Base-by-base conservation (phyloP, 2,888 invertebrate species). In the Drosophila tripunctata region DNA sequence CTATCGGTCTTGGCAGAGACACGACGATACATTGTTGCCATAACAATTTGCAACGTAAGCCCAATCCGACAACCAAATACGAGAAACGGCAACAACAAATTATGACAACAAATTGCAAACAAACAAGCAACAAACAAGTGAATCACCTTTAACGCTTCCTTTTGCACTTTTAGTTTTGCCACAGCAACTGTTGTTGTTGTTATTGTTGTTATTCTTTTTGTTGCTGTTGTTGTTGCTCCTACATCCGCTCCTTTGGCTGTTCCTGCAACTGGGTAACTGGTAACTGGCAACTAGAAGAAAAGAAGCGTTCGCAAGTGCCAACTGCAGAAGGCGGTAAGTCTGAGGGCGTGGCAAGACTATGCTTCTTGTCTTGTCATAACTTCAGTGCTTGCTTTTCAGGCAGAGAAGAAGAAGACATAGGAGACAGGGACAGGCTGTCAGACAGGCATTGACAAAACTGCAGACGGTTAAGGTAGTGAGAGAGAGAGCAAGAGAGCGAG, bases 91-190 rank as follows among this genome's bases (percentile, higher is more conserved):
- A 65, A 47, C 63, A 52, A 41, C 58, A 63, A 76, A 82, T 81
- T 81, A 82, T 87, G 78, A 67, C 82, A 83, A 85, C 83, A 87
- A 83, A 83, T 87, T 85, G 87, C 83, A 77, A 85, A 70, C 87
- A 83, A 85, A 87, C 87, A 80, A 80, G 87, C 65, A 75, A 86
- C 81, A 82, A 87, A 80, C 73, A 87, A 83, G 77, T 72, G 82
- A 87, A 85, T 87, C 85, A 83, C 87, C 83, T 85, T 87, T 85
- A 85, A 78, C 67, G 77, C 85, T 78, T 81, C 74, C 85, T 65
- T 63, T 57, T 67, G 66, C 78, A 74, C 75, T 72, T 74, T 74
- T 60, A 64, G 68, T 64, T 57, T 41, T 21, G 36, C 45, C 55
- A 24, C 38, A 47, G 27, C 38, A 8, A n/a, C 36, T 22, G 24